phyloP scores from a whole-genome alignment of 2,797 vertebrate species.

The Amblyraja radiata region DNA sequence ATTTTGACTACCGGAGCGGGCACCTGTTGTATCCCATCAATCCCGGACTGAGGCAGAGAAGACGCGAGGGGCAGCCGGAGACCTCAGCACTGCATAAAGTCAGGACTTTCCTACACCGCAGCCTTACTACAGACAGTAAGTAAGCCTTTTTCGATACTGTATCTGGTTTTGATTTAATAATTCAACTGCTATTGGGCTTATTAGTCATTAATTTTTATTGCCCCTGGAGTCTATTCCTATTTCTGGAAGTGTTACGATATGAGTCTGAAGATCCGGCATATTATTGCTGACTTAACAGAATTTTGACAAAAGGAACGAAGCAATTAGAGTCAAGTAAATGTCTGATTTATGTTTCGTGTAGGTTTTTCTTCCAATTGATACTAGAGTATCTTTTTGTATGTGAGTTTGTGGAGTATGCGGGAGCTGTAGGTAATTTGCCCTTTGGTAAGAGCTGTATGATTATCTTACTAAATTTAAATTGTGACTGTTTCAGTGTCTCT shows the following conservation, averaged over 20 bases:
- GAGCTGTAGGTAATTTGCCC: neutral
- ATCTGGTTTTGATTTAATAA: neutral
- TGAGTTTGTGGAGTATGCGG: neutral
- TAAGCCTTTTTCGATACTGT: neutral
- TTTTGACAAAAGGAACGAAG: neutral
- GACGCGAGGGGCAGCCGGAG: slow-evolving; percentile 1
- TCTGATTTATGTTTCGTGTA: neutral
- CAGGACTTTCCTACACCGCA: neutral
- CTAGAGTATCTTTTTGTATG: neutral
- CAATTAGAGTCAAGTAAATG: neutral
- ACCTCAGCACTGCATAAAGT: slow-evolving; percentile 7
- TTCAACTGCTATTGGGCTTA: neutral
- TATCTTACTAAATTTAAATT: slow-evolving; percentile 14
- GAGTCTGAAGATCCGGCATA: neutral
- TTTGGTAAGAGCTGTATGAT: neutral
- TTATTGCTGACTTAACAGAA: slow-evolving; percentile 13
- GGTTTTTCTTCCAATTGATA: neutral
- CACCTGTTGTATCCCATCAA: slow-evolving; percentile 49
- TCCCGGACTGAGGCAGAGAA: slow-evolving; percentile 26
- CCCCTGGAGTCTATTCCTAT: slow-evolving; percentile 17
- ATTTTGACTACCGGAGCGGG: slow-evolving; percentile 47
- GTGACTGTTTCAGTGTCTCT: neutral
- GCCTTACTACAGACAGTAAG: neutral
- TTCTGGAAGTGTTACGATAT: slow-evolving; percentile 22
- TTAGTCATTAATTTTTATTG: neutral